phyloP scores from a whole-genome alignment of 1,140 invertebrate species.

The Phthorimaea operculella region DNA sequence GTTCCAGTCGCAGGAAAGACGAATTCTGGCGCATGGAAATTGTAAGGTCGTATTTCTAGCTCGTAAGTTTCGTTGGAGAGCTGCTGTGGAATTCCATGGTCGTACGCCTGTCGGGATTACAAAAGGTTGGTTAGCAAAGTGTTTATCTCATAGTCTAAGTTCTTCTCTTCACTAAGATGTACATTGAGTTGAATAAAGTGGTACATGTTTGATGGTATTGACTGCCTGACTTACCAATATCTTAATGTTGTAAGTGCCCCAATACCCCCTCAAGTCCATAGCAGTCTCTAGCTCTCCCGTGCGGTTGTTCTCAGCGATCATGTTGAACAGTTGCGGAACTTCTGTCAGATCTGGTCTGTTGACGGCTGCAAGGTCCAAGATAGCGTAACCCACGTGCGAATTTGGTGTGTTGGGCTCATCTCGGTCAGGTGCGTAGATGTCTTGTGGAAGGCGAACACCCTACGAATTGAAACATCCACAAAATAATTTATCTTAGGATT shows the following conservation, averaged over 20 bases:
- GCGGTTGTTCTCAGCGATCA: slow-evolving; percentile 42
- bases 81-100: slow-evolving; percentile 56
- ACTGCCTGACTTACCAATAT: slow-evolving; percentile 50
- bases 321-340: slow-evolving; percentile 52
- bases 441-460: slow-evolving; percentile 30
- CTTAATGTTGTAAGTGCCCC: slow-evolving; percentile 62
- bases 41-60: slow-evolving; percentile 58
- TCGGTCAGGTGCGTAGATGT: slow-evolving; percentile 59
- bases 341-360: slow-evolving; percentile 26
- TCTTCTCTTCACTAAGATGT: not conserved
- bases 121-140: no score
- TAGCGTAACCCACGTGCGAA: slow-evolving; percentile 58
- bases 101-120: slow-evolving; percentile 44
- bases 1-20: slow-evolving; percentile 41
- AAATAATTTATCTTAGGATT: no score
- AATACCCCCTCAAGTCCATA: slow-evolving; percentile 58
- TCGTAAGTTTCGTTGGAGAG: slow-evolving; percentile 47
- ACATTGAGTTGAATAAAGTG: not conserved
- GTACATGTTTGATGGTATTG: no score
- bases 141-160: no score
- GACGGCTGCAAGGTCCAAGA: slow-evolving; percentile 32
- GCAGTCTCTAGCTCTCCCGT: slow-evolving; percentile 50
- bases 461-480: no score
- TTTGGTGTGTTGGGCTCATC: slow-evolving; percentile 66
- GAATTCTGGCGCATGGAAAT: slow-evolving; percentile 62